Evolutionary conservation across 2,888 invertebrate species (phyloP).

Genomic region (Silvanus unidentatus): DNA sequence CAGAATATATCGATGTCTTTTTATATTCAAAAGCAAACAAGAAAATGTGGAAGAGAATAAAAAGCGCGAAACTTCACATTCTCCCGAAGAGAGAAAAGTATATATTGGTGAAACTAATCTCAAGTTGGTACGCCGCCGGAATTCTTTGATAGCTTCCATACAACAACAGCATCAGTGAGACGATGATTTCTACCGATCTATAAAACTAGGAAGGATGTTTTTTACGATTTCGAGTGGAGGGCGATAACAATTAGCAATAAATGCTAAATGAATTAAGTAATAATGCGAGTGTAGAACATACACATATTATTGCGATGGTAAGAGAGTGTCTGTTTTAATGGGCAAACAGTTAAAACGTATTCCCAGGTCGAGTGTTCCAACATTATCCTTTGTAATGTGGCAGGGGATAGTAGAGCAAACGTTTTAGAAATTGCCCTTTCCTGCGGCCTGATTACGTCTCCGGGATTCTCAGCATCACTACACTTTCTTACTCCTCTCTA

Average conservation of each 20-base stretch:
- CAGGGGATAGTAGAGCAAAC: slow-evolving; percentile 19
- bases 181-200: slow-evolving; percentile 16
- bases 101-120: slow-evolving; percentile 24
- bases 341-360: slow-evolving; percentile 22
- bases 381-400: slow-evolving; percentile 29
- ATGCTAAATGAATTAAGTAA: slow-evolving; percentile 30
- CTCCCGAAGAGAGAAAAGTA: slow-evolving; percentile 14
- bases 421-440: slow-evolving; percentile 18
- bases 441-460: slow-evolving; percentile 13
- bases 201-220: no score
- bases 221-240: no score
- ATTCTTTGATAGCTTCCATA: slow-evolving; percentile 20
- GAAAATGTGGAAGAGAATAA: slow-evolving; percentile 6
- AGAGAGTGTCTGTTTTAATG: slow-evolving; percentile 21
- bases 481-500: slow-evolving; percentile 6
- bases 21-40: no score
- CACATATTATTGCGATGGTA: slow-evolving; percentile 9
- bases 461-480: slow-evolving; percentile 9
- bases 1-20: no score
- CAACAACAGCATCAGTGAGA: slow-evolving; percentile 7
- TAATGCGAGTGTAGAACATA: slow-evolving; percentile 23
- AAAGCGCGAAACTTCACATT: slow-evolving; percentile 17
- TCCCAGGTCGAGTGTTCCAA: slow-evolving; percentile 25
- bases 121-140: slow-evolving; percentile 19
- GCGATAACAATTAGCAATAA: slow-evolving; percentile 29